These are phyloP conservation scores for Lasius fuliginosus DNA, from an alignment of 2,888 invertebrate genomes.

Conservation along the genomic window DNA sequence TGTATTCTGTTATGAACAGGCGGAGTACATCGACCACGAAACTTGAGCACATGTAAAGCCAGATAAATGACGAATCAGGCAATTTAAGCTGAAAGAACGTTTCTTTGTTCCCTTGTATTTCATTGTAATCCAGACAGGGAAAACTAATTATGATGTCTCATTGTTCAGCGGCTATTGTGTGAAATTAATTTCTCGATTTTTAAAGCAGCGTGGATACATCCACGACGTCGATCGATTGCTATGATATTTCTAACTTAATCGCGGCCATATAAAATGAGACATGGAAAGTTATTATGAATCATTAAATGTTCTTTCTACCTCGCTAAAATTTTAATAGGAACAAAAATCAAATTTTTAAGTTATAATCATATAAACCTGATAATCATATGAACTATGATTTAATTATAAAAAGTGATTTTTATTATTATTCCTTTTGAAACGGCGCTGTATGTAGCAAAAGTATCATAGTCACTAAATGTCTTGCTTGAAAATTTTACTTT, in stretches of 20 bases:
- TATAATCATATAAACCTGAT: neutral
- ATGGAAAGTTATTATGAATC: neutral
- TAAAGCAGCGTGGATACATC: neutral
- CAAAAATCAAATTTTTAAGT: neutral
- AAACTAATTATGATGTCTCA: slow-evolving; percentile 29
- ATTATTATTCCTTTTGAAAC: neutral
- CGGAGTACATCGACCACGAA: slow-evolving; percentile 38
- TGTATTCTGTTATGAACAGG: slow-evolving; percentile 19
- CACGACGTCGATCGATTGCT: neutral
- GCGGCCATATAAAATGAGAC: neutral
- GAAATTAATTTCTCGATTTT: slow-evolving; percentile 16
- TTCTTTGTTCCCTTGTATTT: slow-evolving; percentile 36
- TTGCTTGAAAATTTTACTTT: neutral
- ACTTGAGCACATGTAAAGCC: slow-evolving; percentile 40
- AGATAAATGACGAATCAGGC: slow-evolving; percentile 34
- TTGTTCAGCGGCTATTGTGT: neutral
- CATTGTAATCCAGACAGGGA: slow-evolving; percentile 23
- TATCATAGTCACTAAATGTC: neutral
- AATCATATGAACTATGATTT: neutral
- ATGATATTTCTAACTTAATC: neutral
- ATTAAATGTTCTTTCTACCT: neutral
- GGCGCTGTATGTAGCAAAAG: neutral
- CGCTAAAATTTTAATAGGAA: neutral
- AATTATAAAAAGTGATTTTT: neutral
- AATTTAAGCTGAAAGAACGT: slow-evolving; percentile 17